Evolutionary conservation across 1,140 invertebrate genomes (phyloP).

Genomic region (Sitobion miscanthi): DNA sequence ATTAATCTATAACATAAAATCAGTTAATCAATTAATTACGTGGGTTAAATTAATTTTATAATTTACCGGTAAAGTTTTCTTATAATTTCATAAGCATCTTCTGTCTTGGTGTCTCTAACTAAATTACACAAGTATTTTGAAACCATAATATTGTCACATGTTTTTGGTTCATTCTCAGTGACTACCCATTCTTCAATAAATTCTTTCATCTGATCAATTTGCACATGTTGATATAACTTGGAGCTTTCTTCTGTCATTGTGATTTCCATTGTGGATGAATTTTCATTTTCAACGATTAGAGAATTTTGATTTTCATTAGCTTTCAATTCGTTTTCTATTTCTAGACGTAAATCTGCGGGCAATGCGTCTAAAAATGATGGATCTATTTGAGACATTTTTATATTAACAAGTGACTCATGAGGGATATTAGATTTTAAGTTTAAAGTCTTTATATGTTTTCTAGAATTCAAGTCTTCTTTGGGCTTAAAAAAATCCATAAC

Average conservation of each 20-base stretch:
- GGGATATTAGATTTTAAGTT: background rate
- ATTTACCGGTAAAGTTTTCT: conserved; percentile 63
- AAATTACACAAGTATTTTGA: conserved; percentile 63
- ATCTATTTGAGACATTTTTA: conserved; percentile 64
- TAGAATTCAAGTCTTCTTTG: background rate
- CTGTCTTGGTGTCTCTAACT: conserved; percentile 63
- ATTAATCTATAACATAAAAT: conserved; percentile 60
- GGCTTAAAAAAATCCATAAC: conserved; percentile 31
- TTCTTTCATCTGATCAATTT: conserved; percentile 63
- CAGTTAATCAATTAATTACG: background rate
- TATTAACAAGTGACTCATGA: conserved; percentile 10
- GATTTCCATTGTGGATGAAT: background rate
- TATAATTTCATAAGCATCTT: conserved; percentile 62
- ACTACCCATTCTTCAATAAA: conserved; percentile 65
- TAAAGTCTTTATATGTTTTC: background rate
- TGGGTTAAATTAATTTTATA: background rate
- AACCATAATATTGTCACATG: conserved; percentile 65
- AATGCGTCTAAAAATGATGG: conserved; percentile 67
- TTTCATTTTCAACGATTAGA: background rate
- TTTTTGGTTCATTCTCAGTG: conserved; percentile 63
- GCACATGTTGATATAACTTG: conserved; percentile 57
- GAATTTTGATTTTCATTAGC: background rate
- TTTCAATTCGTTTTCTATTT: conserved; percentile 69
- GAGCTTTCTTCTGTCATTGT: conserved; percentile 58
- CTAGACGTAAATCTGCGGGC: conserved; percentile 69